A percentile compares a stretch with the other conserved stretches of the same genome.
Conservation (phyloP, 2,113 vertebrate genomes). For the Phalacrocorax pelagicus region DNA sequence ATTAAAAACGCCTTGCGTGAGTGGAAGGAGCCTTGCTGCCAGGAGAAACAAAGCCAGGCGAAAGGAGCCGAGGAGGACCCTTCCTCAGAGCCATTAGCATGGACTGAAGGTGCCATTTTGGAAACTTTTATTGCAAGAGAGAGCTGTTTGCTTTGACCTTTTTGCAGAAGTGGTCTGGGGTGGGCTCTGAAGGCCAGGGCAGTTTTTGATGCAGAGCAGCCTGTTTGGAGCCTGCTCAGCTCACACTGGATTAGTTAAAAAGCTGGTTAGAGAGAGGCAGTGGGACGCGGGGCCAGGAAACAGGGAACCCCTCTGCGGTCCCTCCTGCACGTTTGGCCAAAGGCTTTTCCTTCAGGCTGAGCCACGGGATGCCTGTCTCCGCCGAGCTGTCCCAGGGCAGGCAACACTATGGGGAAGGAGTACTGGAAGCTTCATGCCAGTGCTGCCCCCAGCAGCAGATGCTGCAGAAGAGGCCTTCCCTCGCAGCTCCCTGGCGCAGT, state of each 20-base stretch:
- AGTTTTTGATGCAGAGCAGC: background rate
- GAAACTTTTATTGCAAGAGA: background rate
- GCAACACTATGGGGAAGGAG: accelerated
- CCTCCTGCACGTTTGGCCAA: background rate
- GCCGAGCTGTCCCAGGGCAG: accelerated
- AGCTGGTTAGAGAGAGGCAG: background rate
- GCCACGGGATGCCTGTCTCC: background rate
- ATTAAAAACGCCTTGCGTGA: background rate
- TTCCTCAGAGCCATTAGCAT: background rate
- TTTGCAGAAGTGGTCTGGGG: background rate
- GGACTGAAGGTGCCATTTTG: background rate
- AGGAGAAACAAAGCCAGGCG: background rate
- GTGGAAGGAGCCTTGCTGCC: background rate
- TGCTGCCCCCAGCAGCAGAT: background rate
- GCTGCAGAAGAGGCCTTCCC: background rate
- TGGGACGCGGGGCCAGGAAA: background rate
- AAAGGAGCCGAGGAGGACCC: background rate
- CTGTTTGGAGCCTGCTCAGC: background rate
- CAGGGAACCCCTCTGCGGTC: background rate
- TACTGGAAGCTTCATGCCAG: background rate
- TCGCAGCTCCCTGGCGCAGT: background rate
- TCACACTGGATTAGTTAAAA: background rate
- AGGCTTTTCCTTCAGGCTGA: background rate
- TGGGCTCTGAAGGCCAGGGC: background rate
- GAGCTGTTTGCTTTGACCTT: background rate